Evolutionary conservation across 2,888 invertebrate genomes (phyloP), one percentile per base, ranked within the genome.

Genomic region (Cryptus armator): DNA sequence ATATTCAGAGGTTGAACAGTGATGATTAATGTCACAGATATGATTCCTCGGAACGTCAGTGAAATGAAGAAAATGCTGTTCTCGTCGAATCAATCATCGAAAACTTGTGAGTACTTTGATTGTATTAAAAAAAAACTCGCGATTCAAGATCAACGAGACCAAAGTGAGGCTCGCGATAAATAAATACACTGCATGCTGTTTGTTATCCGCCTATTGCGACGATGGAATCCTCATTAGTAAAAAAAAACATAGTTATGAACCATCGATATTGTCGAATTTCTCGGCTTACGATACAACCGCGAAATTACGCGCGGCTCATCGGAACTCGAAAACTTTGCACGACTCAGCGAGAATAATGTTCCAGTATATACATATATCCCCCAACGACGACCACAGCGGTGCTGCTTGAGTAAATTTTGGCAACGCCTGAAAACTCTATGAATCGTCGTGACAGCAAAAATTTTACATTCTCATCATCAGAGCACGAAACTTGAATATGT

Each of bases 321-420:
- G 12, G 10, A 19, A 37, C 53, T 71, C 19, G 53, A 64, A 4
- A 74, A 75, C 32, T 80, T 83, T 46, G 37, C 37, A 3, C 24
- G 74, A 75, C 71, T 78, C 81, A 75, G 76, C 56, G 74, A 62
- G 70, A 87, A 87, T 85, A 79, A 84, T 79, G 79, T 71, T 67
- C 16, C 78, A 80, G 24, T 3, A 24, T 24, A 4, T 12, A 19
- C 3, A 56, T 19, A 67, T 82, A 71, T 72, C 77, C 67, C 44
- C 24, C 59, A 72, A 51, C 53, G 62, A 32, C 29, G 6, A 48
- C 12, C 56, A 19, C 12, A 4, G 24, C 16, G 37, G 53, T 16
- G 53, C 16, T 16, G 32, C n/a, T 46, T 32, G 14, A 16, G 44
- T 56, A 19, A 16, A 72, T 62, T 75, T 62, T 37, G 43, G 19